A percentile compares a stretch with the other conserved stretches of the same genome.
These are phyloP conservation scores for Menura novaehollandiae DNA, from an alignment of 2,113 vertebrate genomes.

Conservation along the genomic window DNA sequence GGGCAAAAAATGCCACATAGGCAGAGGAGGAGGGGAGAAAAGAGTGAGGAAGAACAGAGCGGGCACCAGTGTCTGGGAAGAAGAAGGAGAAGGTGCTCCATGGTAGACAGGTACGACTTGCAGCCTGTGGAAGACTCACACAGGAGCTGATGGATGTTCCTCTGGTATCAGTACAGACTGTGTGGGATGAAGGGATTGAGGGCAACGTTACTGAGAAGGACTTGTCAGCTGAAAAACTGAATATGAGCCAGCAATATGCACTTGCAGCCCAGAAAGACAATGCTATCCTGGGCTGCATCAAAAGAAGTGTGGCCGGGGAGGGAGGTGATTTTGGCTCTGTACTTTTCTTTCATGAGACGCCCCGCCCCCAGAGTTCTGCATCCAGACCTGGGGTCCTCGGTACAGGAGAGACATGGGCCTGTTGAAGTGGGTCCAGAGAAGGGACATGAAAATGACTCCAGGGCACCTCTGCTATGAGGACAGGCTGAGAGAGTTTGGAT, in stretches of 20 bases:
- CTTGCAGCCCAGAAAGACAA: neutral
- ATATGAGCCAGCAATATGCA: accelerated
- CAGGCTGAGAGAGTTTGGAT: neutral
- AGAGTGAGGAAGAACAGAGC: neutral
- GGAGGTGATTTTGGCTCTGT: neutral
- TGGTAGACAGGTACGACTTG: neutral
- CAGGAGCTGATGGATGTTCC: neutral
- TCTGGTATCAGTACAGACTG: neutral
- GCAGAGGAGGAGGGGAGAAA: neutral
- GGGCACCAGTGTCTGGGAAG: neutral
- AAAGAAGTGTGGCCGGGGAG: neutral
- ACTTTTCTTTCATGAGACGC: neutral
- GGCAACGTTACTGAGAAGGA: neutral
- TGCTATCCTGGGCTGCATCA: neutral
- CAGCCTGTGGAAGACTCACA: neutral
- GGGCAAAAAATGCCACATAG: neutral
- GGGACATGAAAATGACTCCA: neutral
- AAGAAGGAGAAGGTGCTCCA: neutral
- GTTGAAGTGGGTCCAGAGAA: neutral
- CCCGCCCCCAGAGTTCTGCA: neutral
- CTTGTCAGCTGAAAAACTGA: neutral
- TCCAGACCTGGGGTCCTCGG: neutral
- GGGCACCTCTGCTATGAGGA: neutral
- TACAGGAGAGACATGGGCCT: neutral
- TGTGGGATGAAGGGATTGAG: neutral